These are phyloP conservation scores for Nemurella pictetii DNA, from an alignment of 2,888 invertebrate genomes.

Conservation along the genomic window DNA sequence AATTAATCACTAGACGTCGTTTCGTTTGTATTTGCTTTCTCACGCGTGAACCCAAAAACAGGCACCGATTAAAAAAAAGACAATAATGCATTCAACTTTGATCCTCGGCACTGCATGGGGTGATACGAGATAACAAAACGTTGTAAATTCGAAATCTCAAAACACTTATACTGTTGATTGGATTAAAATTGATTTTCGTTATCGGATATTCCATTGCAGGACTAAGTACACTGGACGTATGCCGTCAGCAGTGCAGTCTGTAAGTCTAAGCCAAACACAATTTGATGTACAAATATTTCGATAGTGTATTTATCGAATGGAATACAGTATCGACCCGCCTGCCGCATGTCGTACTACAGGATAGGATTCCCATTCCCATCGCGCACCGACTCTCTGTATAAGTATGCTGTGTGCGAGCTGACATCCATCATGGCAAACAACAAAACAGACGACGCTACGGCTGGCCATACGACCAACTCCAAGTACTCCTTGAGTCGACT, in stretches of 20 bases:
- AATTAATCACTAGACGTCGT: constrained; percentile 8
- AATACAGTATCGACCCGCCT: neutral
- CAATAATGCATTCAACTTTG: constrained; percentile 10
- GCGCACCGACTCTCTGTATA: no score
- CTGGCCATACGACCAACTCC: no score
- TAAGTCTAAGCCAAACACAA: neutral
- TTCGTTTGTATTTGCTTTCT: constrained; percentile 17
- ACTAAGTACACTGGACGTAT: neutral
- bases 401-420: no score
- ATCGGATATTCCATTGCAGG: neutral
- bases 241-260: neutral
- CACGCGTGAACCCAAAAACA: neutral
- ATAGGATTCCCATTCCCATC: no score
- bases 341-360: no score
- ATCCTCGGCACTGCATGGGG: neutral
- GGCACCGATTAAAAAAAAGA: neutral
- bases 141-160: neutral
- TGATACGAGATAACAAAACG: neutral
- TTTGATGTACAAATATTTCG: neutral
- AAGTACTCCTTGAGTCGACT: neutral
- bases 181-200: neutral
- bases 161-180: neutral
- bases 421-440: neutral
- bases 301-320: neutral
- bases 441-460: neutral